Evolutionary conservation across 2,888 invertebrate species (phyloP), one percentile per base, ranked within the genome.

Genomic region (Drosophila meridiana): DNA sequence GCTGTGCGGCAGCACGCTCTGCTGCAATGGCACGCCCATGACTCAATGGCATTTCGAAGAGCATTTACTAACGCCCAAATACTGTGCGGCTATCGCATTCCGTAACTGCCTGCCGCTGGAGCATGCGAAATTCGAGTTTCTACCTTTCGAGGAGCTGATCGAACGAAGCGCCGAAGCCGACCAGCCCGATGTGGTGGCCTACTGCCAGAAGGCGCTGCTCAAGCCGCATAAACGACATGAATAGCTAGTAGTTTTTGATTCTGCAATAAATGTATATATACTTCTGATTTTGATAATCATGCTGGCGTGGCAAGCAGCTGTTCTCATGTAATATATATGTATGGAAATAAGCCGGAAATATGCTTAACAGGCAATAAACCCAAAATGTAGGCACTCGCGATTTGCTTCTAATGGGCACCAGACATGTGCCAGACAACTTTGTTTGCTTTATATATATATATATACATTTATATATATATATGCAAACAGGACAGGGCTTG

Each of bases 1-100:
- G n/a, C 93, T 95, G 2, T 94, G 92, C 0, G 96, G 97, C 91
- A 97, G 97, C 2, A 93, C 93, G 58, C 93, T 98, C 50, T 95
- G 94, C 87, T 93, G 96, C 14, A 94, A 95, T 76, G 95, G 95
- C 67, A 90, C 93, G 55, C 94, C 94, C 55, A 94, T 94, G 81
- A 93, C 95, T 68, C 80, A 90, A 40, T 99, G 97, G 97, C 83
- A 94, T 47, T 98, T 99, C 94, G 96, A 98, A 91, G 99, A 99
- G 93, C 96, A 95, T 45, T 93, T 97, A 79, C 84, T 98, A 52
- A 96, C 97, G 92, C 94, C 95, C 0, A 94, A 95, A 62, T 97
- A 98, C 93, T 96, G 96, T 91, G 96, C 97, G 28, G 95, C 97
- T 28, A 96, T 98, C 34, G 96, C 97, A 20, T 92, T 95, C 64